These are phyloP conservation scores for Polyergus mexicanus DNA, from an alignment of 1,140 invertebrate genomes.

Conservation along the genomic window DNA sequence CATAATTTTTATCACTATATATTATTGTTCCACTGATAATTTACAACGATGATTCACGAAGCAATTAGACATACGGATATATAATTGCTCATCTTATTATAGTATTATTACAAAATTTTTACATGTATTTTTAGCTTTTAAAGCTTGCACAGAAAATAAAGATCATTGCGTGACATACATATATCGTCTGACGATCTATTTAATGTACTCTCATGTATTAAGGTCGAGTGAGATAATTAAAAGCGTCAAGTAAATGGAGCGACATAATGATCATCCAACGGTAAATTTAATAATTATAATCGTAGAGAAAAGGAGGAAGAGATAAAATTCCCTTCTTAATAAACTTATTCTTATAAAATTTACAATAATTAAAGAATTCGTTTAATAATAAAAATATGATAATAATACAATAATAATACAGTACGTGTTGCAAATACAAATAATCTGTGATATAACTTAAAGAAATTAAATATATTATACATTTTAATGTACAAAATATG, in stretches of 20 bases:
- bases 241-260: conserved; percentile 45
- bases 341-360: neutral
- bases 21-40: conserved; percentile 34
- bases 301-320: neutral
- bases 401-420: too few relatives aligned
- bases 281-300: conserved; percentile 18
- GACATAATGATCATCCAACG: conserved; percentile 5
- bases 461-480: neutral
- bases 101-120: neutral
- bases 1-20: conserved; percentile 23
- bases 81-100: neutral
- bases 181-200: conserved; percentile 10
- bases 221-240: conserved; percentile 45
- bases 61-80: neutral
- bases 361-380: neutral
- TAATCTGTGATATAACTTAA: neutral
- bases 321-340: neutral
- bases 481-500: neutral
- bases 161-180: neutral
- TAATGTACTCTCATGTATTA: conserved; percentile 28
- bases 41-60: conserved; percentile 8
- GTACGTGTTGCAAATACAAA: neutral
- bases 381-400: neutral
- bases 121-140: neutral
- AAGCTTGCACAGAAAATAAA: neutral